phyloP scores from a whole-genome alignment of 2,113 vertebrate genomes.

The Ceratotherium simum region DNA sequence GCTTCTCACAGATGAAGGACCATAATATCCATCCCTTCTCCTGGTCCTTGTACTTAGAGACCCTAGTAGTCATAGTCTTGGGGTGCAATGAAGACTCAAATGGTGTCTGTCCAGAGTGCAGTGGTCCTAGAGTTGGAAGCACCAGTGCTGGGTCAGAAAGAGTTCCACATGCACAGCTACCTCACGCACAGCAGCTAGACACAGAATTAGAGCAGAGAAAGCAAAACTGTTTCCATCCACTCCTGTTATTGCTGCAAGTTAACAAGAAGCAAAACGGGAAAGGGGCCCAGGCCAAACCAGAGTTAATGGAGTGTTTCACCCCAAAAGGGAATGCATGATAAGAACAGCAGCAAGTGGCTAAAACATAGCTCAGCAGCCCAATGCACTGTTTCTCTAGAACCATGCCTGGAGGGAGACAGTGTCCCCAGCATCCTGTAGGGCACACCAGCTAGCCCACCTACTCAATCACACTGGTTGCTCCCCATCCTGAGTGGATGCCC shows the following conservation, averaged over 20 bases:
- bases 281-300: slow-evolving; percentile 58
- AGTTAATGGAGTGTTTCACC: slow-evolving; percentile 71
- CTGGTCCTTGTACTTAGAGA: neutral
- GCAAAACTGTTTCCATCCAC: neutral
- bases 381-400: neutral
- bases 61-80: neutral
- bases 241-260: slow-evolving; percentile 21
- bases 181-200: neutral
- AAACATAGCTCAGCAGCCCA: neutral
- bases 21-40: neutral
- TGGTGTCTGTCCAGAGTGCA: neutral
- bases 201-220: neutral
- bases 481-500: neutral
- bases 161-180: neutral
- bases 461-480: neutral
- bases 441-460: neutral
- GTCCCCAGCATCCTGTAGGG: neutral
- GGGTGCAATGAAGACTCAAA: neutral
- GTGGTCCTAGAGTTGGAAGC: neutral
- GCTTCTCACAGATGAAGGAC: neutral
- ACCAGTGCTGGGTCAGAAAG: neutral
- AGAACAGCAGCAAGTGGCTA: slow-evolving; percentile 60
- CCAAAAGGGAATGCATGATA: slow-evolving; percentile 63
- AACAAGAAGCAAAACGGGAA: slow-evolving; percentile 56
- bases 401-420: neutral